Evolutionary conservation across 1,140 invertebrate genomes (phyloP), one percentile per base, ranked within the genome.

Genomic region (Achroia grisella): DNA sequence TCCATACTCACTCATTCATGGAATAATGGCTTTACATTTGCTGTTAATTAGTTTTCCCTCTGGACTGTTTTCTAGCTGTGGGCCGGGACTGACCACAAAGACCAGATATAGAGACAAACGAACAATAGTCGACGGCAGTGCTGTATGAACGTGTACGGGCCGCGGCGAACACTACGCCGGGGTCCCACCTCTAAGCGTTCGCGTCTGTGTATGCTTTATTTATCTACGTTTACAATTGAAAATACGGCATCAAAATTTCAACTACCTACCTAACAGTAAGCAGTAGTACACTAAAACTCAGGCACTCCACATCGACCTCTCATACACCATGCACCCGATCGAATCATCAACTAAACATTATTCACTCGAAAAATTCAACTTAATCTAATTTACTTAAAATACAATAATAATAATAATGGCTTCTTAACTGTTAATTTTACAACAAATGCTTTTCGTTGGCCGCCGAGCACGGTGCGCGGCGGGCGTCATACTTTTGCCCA

Each of bases 191-290:
- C 39, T 27, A 68, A 70, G 71, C 73, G 62, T 30, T 60, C 73
- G 78, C 69, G 71, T 62, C 71, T 62, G 62, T 71, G 63, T 70
- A 72, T 74, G 73, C 71, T 72, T 71, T 61, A 65, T 72, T 74
- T 69, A 71, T 60, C 77, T 81, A 81, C 77, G 44, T 65, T 79
- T 80, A 81, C 76, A 65, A 84, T 78, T 73, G 61, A 74, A 78
- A 82, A 77, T 82, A 74, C 71, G 71, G 77, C 68, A 70, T 82
- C 77, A 71, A 82, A 85, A 85, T 78, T 82, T 79, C 78, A 81
- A 85, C 81, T 82, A 82, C 81, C 78, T 85, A 82, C 78, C 78
- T 82, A 82, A 81, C 80, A 79, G 71, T 85, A 82, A 85, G 81
- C 81, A 67, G 81, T 82, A 80, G 76, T 81, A 77, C 74, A 71